Evolutionary conservation across 2,797 vertebrate species (phyloP).

Genomic region (Enteromius treurensis): DNA sequence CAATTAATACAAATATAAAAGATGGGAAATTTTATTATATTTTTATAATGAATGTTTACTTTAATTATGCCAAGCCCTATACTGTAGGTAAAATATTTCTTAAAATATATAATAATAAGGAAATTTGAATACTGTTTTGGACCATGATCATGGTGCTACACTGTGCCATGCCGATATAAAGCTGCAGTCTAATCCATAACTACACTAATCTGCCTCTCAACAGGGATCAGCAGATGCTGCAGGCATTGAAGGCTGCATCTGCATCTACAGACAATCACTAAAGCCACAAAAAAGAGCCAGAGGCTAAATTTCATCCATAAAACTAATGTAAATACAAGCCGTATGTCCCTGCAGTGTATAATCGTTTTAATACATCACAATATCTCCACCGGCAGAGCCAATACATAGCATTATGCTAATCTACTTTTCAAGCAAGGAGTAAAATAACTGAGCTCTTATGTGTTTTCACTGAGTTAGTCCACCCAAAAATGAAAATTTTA

Average conservation of each 20-base stretch:
- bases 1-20: background rate
- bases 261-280: constrained; percentile 14
- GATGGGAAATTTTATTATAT: background rate
- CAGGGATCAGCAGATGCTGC: constrained; percentile 39
- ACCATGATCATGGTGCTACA: background rate
- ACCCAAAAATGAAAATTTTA: background rate
- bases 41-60: background rate
- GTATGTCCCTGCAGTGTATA: constrained; percentile 11
- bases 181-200: constrained; percentile 25
- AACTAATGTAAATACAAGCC: constrained; percentile 4
- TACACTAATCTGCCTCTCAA: constrained; percentile 28
- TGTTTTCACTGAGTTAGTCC: background rate
- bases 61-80: background rate
- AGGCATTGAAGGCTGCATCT: constrained; percentile 21
- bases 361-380: constrained; percentile 24
- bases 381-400: background rate
- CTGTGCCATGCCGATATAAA: constrained; percentile 4
- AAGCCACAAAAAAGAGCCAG: constrained; percentile 6
- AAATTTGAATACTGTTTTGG: background rate
- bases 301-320: constrained; percentile 8
- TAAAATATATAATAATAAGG: background rate
- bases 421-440: background rate
- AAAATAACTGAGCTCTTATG: background rate
- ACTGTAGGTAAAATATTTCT: background rate
- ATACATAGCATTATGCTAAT: constrained; percentile 18